These are phyloP conservation scores for Otocyon megalotis DNA, from an alignment of 2,113 vertebrate genomes.

Conservation along the genomic window DNA sequence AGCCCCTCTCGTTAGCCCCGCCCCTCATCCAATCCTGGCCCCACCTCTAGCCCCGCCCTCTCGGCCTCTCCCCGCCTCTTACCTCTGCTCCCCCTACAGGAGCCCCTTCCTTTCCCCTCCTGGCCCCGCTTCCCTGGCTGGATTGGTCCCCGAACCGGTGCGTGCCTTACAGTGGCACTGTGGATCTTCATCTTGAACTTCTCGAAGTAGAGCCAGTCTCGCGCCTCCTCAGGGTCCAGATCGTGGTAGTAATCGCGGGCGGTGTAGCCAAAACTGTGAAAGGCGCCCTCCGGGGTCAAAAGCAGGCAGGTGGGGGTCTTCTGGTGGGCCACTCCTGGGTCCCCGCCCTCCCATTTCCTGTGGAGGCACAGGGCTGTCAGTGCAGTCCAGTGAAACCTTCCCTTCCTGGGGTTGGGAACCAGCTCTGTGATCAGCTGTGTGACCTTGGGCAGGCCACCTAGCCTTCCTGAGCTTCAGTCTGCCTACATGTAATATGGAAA, in stretches of 20 bases:
- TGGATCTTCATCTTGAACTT: slow-evolving; percentile 99
- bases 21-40: background rate
- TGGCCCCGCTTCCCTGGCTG: background rate
- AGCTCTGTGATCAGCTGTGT: background rate
- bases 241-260: slow-evolving; percentile 97
- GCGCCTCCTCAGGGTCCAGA: slow-evolving; percentile 95
- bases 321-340: slow-evolving; percentile 97
- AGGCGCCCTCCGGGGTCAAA: slow-evolving; percentile 93
- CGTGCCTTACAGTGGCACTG: slow-evolving; percentile 91
- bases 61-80: fast-evolving
- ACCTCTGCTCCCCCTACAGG: background rate
- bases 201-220: slow-evolving; percentile 97
- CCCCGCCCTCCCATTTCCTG: slow-evolving; percentile 98
- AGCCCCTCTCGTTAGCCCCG: background rate
- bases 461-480: background rate
- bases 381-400: background rate
- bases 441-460: background rate
- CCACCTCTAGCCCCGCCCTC: background rate
- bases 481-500: background rate
- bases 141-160: background rate
- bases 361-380: slow-evolving; percentile 22
- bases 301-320: slow-evolving; percentile 98
- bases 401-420: background rate
- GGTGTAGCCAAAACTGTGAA: slow-evolving; percentile 97
- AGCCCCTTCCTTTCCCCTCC: background rate